These are phyloP conservation scores for Triplophysa bombifrons DNA, from an alignment of 2,797 vertebrate genomes.

Conservation along the genomic window DNA sequence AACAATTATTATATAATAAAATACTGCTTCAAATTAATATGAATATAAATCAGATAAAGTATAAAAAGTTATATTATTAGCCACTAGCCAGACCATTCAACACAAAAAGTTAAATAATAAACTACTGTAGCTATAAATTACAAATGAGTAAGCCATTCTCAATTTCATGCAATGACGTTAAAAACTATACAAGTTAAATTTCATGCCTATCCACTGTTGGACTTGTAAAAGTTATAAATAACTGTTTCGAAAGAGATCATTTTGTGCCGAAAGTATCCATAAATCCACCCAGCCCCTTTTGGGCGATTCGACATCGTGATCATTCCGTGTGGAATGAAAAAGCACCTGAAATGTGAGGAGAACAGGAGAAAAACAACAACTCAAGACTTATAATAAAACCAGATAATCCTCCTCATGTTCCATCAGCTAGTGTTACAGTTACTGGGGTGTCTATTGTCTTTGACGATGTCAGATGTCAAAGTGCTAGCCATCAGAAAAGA, in stretches of 20 bases:
- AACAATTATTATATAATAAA: no score
- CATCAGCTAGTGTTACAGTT: constrained; percentile 54
- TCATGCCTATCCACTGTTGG: no score
- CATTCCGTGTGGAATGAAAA: constrained; percentile 28
- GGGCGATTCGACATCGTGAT: constrained; percentile 2
- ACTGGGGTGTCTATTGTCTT: constrained; percentile 54
- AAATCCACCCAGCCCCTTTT: background rate
- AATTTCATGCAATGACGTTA: no score
- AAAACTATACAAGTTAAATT: no score
- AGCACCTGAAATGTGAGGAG: constrained; percentile 33
- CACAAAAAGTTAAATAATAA: no score
- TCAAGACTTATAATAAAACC: constrained; percentile 47
- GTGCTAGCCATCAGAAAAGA: constrained; percentile 57
- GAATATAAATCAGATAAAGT: no score
- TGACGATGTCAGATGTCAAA: constrained; percentile 58
- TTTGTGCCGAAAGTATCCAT: background rate
- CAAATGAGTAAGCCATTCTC: no score
- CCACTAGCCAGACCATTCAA: no score
- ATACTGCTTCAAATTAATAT: no score
- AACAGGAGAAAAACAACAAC: constrained; percentile 9
- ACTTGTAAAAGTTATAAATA: background rate
- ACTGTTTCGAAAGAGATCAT: background rate
- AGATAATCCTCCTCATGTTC: constrained; percentile 45
- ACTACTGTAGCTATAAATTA: no score
- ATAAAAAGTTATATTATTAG: no score